Evolutionary conservation across 37 sponge, comb jelly and placozoan genomes (phyloP).

Genomic region (Halichondria panicea): DNA sequence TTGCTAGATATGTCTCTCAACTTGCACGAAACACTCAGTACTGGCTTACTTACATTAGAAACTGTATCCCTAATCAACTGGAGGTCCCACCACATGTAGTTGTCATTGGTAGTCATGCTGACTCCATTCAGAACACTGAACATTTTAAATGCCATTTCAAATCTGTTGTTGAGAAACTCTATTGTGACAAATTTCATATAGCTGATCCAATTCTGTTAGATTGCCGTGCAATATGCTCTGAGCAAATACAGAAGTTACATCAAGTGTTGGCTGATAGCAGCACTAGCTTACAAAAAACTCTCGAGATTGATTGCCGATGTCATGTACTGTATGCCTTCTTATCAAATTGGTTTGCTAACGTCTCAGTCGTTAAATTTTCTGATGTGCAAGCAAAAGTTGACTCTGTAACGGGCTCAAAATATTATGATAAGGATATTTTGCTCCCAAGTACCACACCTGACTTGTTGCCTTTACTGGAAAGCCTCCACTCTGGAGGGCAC

Average conservation of each 20-base stretch:
- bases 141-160: too few species aligned
- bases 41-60: conserved; percentile 12
- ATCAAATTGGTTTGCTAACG: background rate
- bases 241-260: background rate
- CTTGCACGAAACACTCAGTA: background rate
- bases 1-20: background rate
- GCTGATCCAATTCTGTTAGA: background rate
- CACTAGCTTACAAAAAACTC: background rate
- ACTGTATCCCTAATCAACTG: background rate
- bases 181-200: background rate
- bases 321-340: background rate
- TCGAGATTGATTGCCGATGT: conserved; percentile 2
- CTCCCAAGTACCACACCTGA: background rate
- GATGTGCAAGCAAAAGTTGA: too few species aligned
- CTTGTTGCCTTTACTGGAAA: background rate
- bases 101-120: conserved; percentile 29
- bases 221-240: background rate
- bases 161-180: too few species aligned
- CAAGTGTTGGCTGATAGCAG: background rate
- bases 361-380: too few species aligned
- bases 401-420: too few species aligned
- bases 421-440: too few species aligned
- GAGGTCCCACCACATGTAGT: conserved; percentile 16
- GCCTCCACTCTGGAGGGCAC: background rate
- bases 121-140: background rate